Conservation (phyloP, 2,888 invertebrate species). For the Sarcophaga carnaria region DNA sequence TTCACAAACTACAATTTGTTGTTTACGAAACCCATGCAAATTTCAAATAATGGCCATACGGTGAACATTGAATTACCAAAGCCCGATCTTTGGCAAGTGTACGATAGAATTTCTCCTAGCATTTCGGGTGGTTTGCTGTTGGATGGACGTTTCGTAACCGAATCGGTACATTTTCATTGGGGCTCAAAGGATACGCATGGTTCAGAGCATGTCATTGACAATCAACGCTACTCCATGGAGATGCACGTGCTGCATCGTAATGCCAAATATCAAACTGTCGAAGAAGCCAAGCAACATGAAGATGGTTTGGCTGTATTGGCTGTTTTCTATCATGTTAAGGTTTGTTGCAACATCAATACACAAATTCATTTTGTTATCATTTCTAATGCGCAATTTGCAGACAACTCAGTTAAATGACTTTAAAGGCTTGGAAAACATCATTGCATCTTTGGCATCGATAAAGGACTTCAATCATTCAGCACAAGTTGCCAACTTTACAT, state of each 20-base stretch:
- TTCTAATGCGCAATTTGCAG: constrained; percentile 12
- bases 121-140: constrained; percentile 67
- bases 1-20: constrained; percentile 66
- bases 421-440: constrained; percentile 61
- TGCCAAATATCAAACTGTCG: constrained; percentile 67
- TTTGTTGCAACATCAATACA: constrained; percentile 14
- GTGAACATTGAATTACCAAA: constrained; percentile 67
- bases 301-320: constrained; percentile 70
- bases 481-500: constrained; percentile 62
- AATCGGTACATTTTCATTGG: constrained; percentile 73
- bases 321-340: constrained; percentile 53
- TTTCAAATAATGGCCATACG: constrained; percentile 70
- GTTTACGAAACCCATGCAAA: constrained; percentile 32
- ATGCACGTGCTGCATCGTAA: constrained; percentile 72
- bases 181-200: constrained; percentile 70
- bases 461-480: constrained; percentile 63
- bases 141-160: constrained; percentile 16
- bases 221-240: constrained; percentile 70
- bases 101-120: constrained; percentile 54
- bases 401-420: constrained; percentile 41
- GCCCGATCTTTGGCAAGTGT: constrained; percentile 51
- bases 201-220: constrained; percentile 72
- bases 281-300: constrained; percentile 60
- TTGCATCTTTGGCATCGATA: constrained; percentile 62
- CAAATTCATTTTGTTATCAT: not conserved